phyloP scores from a whole-genome alignment of 2,113 vertebrate genomes.

The Capricornis sumatraensis region DNA sequence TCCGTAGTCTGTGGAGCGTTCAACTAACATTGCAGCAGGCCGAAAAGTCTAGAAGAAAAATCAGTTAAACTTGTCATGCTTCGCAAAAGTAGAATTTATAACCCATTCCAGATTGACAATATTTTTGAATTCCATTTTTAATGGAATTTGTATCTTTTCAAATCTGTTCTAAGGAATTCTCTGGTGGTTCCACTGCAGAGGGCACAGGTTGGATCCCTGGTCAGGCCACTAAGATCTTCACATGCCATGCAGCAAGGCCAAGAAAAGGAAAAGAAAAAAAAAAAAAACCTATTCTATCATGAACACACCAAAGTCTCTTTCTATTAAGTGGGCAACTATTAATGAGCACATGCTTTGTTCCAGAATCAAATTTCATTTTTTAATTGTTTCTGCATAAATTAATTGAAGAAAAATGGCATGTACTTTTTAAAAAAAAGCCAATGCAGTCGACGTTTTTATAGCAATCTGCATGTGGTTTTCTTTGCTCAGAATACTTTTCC shows the following conservation, averaged over 20 bases:
- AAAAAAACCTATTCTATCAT: neutral
- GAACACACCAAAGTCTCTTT: neutral
- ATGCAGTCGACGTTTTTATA: neutral
- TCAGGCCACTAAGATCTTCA: neutral
- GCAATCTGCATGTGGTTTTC: neutral
- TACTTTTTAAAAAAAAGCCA: neutral
- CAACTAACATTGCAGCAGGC: conserved; percentile 92
- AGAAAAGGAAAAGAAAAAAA: neutral
- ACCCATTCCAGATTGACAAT: neutral
- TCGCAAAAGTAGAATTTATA: neutral
- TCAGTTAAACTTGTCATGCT: neutral
- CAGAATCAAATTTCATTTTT: neutral
- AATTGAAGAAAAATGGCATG: neutral
- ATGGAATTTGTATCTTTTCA: neutral
- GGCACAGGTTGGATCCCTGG: neutral
- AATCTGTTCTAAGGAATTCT: neutral
- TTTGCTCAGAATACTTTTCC: neutral
- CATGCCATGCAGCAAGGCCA: neutral
- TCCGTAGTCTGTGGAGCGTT: conserved; percentile 88
- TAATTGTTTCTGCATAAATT: neutral
- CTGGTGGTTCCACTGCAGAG: neutral
- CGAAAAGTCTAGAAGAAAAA: conserved; percentile 86
- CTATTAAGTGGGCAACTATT: neutral
- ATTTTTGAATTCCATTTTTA: neutral
- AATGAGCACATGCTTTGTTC: neutral